Conservation (phyloP, 2,888 invertebrate genomes). For the Maniola hyperantus region DNA sequence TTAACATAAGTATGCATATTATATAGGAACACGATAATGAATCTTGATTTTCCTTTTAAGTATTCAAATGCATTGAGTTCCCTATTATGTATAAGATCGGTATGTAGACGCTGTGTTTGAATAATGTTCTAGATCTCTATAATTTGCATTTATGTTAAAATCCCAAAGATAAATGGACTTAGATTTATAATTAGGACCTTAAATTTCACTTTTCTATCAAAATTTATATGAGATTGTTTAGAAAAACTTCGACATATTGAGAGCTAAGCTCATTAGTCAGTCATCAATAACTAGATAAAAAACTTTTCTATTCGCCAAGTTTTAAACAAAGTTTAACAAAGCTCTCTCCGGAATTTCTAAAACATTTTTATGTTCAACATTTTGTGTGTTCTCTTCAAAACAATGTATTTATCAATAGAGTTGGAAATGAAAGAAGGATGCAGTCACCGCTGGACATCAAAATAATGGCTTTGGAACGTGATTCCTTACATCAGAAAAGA, state of each 20-base stretch:
- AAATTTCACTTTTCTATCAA: neutral
- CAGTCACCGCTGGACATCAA: constrained; percentile 60
- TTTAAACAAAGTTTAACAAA: neutral
- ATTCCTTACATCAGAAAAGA: constrained; percentile 26
- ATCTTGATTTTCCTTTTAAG: constrained; percentile 19
- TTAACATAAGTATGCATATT: constrained; percentile 26
- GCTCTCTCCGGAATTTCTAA: neutral
- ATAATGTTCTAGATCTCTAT: constrained; percentile 16
- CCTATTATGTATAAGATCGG: constrained; percentile 16
- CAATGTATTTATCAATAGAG: constrained; percentile 5
- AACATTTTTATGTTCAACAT: neutral
- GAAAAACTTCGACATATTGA: neutral
- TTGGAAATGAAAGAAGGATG: constrained; percentile 42
- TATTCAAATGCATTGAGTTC: constrained; percentile 9
- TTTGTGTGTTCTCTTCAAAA: neutral
- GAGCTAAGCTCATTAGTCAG: neutral
- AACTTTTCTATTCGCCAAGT: neutral
- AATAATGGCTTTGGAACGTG: constrained; percentile 58
- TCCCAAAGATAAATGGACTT: neutral
- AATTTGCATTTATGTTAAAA: constrained; percentile 16
- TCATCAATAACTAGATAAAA: neutral
- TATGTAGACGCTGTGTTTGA: constrained; percentile 6
- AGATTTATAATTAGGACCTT: constrained; percentile 6
- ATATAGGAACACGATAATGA: constrained; percentile 19
- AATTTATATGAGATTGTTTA: neutral